phyloP scores from a whole-genome alignment of 2,113 vertebrate genomes.

The Chloroceryle aenea region DNA sequence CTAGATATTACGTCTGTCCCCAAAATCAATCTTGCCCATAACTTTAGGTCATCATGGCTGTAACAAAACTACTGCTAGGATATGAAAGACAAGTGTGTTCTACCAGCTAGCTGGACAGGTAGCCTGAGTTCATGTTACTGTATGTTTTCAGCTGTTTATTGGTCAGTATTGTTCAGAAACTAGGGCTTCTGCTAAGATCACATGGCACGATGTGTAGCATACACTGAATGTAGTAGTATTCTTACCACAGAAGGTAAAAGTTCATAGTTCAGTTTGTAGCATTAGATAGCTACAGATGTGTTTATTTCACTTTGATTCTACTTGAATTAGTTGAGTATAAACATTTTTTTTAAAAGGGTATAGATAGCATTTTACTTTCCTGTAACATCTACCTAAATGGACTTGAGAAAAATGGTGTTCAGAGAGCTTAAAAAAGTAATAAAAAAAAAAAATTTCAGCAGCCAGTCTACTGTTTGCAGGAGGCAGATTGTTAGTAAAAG shows the following conservation, averaged over 20 bases:
- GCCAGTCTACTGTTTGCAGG: not conserved
- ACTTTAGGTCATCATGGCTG: not conserved
- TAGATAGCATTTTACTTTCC: not conserved
- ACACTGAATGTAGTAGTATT: not conserved
- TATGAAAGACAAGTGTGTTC: not conserved
- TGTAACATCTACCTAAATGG: not conserved
- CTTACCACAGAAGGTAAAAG: not conserved
- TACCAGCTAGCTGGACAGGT: not conserved
- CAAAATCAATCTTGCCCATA: not conserved
- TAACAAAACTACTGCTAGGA: not conserved
- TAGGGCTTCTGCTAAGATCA: not conserved
- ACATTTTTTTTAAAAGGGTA: not conserved
- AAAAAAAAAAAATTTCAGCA: no score
- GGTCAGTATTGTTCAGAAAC: not conserved
- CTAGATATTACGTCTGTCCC: not conserved
- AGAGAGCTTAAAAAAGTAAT: no score
- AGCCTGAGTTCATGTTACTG: not conserved
- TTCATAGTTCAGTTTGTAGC: not conserved
- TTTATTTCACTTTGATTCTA: not conserved
- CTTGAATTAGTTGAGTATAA: not conserved
- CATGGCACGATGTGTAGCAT: not conserved
- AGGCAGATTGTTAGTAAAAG: not conserved
- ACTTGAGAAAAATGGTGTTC: not conserved
- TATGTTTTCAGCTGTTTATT: not conserved
- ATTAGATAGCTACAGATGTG: not conserved